Conservation (phyloP, 1,140 invertebrate genomes). For the Hyles euphorbiae region DNA sequence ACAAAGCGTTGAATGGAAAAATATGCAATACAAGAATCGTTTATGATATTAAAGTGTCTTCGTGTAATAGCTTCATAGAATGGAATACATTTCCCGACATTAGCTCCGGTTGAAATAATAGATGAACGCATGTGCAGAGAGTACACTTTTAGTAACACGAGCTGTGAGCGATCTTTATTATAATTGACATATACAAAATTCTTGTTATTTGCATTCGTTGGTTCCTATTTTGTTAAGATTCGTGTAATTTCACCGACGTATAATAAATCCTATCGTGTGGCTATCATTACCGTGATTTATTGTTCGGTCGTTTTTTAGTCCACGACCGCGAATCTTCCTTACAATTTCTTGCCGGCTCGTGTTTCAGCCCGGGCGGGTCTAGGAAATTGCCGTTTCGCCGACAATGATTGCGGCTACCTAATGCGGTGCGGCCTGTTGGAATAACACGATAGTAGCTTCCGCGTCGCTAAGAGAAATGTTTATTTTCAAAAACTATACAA, state of each 20-base stretch:
- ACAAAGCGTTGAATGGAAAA: no score
- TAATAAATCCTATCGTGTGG: constrained; percentile 38
- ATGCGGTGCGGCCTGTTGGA: constrained; percentile 44
- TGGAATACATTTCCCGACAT: no score
- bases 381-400: constrained; percentile 56
- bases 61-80: no score
- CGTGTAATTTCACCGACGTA: constrained; percentile 14
- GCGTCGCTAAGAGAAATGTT: constrained; percentile 52
- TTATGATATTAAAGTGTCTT: no score
- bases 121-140: no score
- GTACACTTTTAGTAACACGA: no score
- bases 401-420: constrained; percentile 56
- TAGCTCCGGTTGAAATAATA: no score
- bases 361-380: constrained; percentile 45
- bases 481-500: constrained; percentile 64
- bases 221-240: no score
- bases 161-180: no score
- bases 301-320: constrained; percentile 41
- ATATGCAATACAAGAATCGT: no score
- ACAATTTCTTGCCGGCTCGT: constrained; percentile 43
- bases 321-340: constrained; percentile 38
- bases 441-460: constrained; percentile 53
- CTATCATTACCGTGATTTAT: constrained; percentile 55
- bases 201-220: no score
- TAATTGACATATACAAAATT: no score